Percentiles rank a stretch among this genome's conserved stretches.
Evolutionary conservation across 2,113 vertebrate species (phyloP).

Genomic region (Paradoxurus hermaphroditus): DNA sequence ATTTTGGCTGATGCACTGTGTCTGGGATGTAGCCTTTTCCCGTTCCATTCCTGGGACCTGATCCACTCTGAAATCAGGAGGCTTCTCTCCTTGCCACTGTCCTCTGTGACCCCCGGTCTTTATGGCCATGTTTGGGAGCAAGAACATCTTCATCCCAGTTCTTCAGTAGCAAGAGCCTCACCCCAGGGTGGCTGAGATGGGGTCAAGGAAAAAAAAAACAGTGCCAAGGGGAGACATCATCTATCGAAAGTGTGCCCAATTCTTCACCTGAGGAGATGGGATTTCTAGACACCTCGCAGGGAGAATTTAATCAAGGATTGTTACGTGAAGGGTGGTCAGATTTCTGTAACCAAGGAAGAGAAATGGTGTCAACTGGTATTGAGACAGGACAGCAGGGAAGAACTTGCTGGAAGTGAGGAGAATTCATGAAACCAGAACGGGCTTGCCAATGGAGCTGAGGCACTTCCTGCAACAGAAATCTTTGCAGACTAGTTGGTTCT

Average conservation of each 20-base stretch:
- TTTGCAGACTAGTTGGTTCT: not conserved
- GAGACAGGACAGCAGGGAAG: not conserved
- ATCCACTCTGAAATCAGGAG: not conserved
- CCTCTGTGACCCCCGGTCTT: not conserved
- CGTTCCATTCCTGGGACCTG: not conserved
- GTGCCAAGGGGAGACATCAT: not conserved
- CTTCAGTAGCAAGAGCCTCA: not conserved
- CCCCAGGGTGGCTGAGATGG: not conserved
- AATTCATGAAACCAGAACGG: not conserved
- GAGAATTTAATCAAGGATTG: not conserved
- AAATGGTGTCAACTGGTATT: not conserved
- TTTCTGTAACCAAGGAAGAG: not conserved
- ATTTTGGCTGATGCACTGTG: fast-evolving
- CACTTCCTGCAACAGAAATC: too few relatives aligned
- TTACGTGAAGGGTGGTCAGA: not conserved
- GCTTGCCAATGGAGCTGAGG: not conserved
- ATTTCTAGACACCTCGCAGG: not conserved
- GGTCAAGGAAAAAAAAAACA: not conserved
- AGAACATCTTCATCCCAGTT: not conserved
- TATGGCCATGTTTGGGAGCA: not conserved
- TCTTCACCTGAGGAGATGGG: not conserved
- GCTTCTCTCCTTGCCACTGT: not conserved
- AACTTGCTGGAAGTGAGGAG: not conserved
- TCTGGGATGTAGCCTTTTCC: not conserved
- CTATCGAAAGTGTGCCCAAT: not conserved